Evolutionary conservation across 2,113 vertebrate species (phyloP).

Genomic region (Otis tarda): DNA sequence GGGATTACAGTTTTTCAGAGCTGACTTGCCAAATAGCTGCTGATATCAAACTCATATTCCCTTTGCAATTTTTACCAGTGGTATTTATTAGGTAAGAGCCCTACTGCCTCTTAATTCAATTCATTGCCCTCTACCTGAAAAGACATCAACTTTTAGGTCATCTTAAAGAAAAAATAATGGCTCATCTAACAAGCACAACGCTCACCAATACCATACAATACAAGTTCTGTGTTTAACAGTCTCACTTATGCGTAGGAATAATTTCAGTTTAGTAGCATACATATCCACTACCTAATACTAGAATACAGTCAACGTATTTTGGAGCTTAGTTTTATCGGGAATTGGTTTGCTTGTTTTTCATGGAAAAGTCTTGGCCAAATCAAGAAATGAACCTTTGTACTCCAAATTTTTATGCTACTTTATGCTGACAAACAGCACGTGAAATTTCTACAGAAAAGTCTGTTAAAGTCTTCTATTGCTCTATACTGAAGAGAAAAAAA

Average conservation of each 20-base stretch:
- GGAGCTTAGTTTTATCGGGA: neutral
- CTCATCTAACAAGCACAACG: neutral
- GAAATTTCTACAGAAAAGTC: neutral
- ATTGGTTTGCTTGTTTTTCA: neutral
- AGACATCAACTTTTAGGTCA: neutral
- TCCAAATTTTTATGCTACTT: neutral
- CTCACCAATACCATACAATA: neutral
- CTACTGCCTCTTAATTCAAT: neutral
- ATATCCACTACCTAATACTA: neutral
- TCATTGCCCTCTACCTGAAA: neutral
- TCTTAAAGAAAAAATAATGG: neutral
- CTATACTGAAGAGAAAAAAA: neutral
- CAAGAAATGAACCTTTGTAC: neutral
- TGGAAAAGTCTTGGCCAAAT: neutral
- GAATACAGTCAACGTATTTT: neutral
- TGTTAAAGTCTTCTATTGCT: neutral
- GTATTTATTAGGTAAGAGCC: neutral
- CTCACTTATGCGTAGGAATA: neutral
- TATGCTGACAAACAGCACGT: neutral
- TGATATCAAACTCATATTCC: neutral
- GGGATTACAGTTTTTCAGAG: neutral
- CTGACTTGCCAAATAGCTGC: neutral
- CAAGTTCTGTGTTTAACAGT: neutral
- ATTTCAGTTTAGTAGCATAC: neutral
- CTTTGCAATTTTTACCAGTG: neutral